A percentile compares a stretch with the other conserved stretches of the same genome.
Evolutionary conservation across 2,888 invertebrate genomes (phyloP).

Genomic region (Lasioglossum lativentre): DNA sequence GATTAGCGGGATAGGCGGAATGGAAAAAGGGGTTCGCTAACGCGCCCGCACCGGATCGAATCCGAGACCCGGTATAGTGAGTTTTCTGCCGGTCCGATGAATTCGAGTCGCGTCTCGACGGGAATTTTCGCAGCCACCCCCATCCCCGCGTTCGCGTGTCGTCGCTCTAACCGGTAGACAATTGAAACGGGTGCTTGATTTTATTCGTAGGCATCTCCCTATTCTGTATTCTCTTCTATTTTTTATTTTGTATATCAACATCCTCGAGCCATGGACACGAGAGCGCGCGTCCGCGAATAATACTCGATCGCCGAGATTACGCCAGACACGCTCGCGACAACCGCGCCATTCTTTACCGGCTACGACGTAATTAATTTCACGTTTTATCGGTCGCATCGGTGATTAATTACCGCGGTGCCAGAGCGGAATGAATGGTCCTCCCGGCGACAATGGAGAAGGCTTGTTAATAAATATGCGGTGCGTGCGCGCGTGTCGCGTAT

Average conservation of each 20-base stretch:
- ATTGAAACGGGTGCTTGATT: background rate
- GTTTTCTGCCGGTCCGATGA: conserved; percentile 14
- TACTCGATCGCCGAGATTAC: conserved; percentile 53
- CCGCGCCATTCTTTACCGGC: conserved; percentile 42
- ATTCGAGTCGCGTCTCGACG: background rate
- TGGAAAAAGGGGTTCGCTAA: conserved; percentile 36
- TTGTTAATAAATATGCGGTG: conserved; percentile 59
- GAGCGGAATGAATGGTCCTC: conserved; percentile 51
- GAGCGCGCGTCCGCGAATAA: background rate
- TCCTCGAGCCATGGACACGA: background rate
- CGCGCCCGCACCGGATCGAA: conserved; percentile 30
- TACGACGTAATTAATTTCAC: conserved; percentile 61
- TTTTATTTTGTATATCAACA: background rate
- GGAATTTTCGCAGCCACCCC: background rate
- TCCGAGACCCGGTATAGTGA: background rate
- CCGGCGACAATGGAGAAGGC: conserved; percentile 47
- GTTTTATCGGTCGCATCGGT: conserved; percentile 63
- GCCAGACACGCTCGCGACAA: conserved; percentile 29
- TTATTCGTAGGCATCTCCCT: background rate
- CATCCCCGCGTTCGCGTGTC: background rate
- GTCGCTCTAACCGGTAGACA: background rate
- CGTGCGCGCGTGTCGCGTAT: conserved; percentile 15
- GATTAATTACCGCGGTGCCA: conserved; percentile 50
- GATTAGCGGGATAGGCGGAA: conserved; percentile 52
- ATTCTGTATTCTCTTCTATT: background rate